phyloP scores from a whole-genome alignment of 2,797 vertebrate genomes.

The Anguilla obscura region DNA sequence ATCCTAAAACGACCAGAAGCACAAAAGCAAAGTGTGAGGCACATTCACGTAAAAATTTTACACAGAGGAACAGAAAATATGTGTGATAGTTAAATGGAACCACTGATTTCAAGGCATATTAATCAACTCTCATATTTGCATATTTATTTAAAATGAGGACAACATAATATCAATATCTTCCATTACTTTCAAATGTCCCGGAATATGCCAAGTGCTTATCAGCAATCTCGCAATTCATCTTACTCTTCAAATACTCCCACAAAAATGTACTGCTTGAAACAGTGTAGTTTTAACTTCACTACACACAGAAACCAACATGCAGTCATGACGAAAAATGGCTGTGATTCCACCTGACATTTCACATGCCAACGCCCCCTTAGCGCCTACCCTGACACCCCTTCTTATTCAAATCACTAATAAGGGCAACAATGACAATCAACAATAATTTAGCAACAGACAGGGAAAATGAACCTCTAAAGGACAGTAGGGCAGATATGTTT shows the following conservation, averaged over 20 bases:
- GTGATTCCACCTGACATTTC: no score
- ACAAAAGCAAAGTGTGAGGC: not conserved
- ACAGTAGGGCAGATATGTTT: not conserved
- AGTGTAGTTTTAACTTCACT: not conserved
- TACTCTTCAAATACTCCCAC: not conserved
- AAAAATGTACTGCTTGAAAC: not conserved
- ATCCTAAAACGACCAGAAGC: conserved; percentile 71
- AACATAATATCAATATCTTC: not conserved
- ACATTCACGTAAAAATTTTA: not conserved
- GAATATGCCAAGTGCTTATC: not conserved
- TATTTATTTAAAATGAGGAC: not conserved
- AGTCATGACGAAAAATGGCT: not conserved
- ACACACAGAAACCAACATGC: not conserved
- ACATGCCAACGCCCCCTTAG: no score
- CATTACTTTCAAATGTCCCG: not conserved
- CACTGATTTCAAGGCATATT: not conserved
- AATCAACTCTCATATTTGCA: not conserved
- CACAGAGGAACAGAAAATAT: not conserved
- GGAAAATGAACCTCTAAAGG: not conserved
- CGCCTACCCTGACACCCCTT: not conserved
- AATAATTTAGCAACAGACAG: conserved; percentile 11
- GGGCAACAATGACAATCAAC: not conserved
- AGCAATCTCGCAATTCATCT: not conserved
- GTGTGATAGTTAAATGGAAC: not conserved
- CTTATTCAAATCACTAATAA: not conserved